phyloP scores from a whole-genome alignment of 2,797 vertebrate genomes.

The Threskiornis aethiopicus region DNA sequence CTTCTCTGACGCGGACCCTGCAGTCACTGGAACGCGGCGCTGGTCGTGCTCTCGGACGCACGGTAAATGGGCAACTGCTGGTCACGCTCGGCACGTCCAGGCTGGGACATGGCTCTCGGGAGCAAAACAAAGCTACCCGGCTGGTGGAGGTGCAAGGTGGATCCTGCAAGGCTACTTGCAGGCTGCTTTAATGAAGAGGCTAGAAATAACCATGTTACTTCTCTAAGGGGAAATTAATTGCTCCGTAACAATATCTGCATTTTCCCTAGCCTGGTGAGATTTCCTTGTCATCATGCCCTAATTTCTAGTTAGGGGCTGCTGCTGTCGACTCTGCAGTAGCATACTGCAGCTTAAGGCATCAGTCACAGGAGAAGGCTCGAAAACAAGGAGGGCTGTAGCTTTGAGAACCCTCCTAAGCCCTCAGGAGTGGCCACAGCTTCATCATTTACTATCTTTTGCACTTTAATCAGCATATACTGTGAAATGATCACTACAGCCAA shows the following conservation, averaged over 20 bases:
- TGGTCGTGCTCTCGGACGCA: fast-evolving
- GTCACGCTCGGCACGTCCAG: fast-evolving
- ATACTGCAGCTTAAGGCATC: fast-evolving
- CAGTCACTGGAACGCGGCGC: not conserved
- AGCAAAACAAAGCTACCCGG: fast-evolving
- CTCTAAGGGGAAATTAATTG: not conserved
- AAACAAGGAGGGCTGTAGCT: not conserved
- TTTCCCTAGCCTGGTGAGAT: not conserved
- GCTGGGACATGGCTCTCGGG: fast-evolving
- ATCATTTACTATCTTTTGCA: not conserved
- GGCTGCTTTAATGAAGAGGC: not conserved
- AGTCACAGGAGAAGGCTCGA: fast-evolving
- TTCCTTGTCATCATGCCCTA: fast-evolving
- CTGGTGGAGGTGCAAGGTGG: not conserved
- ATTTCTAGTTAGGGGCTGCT: not conserved
- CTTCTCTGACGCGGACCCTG: not conserved
- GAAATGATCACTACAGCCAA: not conserved
- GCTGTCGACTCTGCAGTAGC: not conserved
- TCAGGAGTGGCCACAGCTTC: not conserved
- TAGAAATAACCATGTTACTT: not conserved
- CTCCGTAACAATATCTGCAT: fast-evolving
- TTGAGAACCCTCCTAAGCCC: not conserved
- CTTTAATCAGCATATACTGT: not conserved
- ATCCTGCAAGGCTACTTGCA: not conserved
- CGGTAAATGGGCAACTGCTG: fast-evolving